phyloP scores from a whole-genome alignment of 2,113 vertebrate genomes.

The Brienomyrus longianalis region DNA sequence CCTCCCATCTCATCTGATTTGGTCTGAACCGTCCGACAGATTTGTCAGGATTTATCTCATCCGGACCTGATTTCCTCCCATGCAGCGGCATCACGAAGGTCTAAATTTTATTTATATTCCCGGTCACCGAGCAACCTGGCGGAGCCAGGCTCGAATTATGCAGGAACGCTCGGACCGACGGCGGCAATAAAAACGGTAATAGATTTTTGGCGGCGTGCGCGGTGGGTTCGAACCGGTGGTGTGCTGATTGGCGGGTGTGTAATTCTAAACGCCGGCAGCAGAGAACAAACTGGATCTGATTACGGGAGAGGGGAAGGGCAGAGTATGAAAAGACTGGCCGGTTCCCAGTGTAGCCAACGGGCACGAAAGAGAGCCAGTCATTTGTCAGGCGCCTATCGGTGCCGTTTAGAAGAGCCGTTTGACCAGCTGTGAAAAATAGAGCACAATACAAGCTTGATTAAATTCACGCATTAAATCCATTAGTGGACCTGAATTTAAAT shows the following conservation, averaged over 20 bases:
- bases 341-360: neutral
- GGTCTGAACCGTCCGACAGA: neutral
- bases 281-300: conserved; percentile 46
- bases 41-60: conserved; percentile 11
- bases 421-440: neutral
- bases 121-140: neutral
- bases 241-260: conserved; percentile 51
- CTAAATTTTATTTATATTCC: conserved; percentile 13
- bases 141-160: neutral
- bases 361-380: neutral
- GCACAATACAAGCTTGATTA: neutral
- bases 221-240: neutral
- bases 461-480: neutral
- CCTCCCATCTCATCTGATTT: neutral
- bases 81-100: neutral
- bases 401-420: neutral
- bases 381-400: neutral
- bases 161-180: neutral
- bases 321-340: conserved; percentile 20
- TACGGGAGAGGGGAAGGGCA: conserved; percentile 29
- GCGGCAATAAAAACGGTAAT: conserved; percentile 19
- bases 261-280: conserved; percentile 49
- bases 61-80: neutral
- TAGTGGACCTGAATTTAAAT: neutral
- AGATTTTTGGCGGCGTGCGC: conserved; percentile 6